These are phyloP conservation scores for Pseudomyrmex pallidus DNA, from an alignment of 1,140 invertebrate species.

Conservation along the genomic window DNA sequence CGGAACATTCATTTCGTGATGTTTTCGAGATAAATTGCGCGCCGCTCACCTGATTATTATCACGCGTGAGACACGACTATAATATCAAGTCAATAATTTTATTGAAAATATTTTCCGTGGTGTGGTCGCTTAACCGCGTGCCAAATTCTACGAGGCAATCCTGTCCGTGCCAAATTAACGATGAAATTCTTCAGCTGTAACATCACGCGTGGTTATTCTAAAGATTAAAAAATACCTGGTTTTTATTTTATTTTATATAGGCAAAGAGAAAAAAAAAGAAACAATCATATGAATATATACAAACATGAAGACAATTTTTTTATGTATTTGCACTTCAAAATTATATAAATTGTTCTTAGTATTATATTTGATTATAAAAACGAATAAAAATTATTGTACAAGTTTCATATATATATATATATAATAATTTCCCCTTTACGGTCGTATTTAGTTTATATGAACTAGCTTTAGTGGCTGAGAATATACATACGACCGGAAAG, in stretches of 20 bases:
- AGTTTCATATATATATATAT: neutral
- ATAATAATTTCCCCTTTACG: no score
- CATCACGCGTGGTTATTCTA: neutral
- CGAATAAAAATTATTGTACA: constrained; percentile 45
- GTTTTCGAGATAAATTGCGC: neutral
- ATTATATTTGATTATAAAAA: constrained; percentile 38
- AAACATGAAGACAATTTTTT: neutral
- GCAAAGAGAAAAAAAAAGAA: neutral
- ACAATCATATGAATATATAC: neutral
- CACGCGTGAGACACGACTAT: constrained; percentile 14
- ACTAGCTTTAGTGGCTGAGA: no score
- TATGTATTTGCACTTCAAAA: neutral
- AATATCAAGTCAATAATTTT: constrained; percentile 55
- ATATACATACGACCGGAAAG: no score
- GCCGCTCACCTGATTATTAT: neutral
- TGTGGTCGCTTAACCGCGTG: neutral
- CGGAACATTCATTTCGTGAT: constrained; percentile 27
- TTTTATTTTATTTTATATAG: neutral
- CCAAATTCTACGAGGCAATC: constrained; percentile 12
- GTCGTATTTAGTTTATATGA: no score
- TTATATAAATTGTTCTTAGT: neutral
- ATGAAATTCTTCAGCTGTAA: constrained; percentile 17
- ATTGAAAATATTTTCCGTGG: constrained; percentile 65
- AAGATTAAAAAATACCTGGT: neutral
- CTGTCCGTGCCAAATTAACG: constrained; percentile 44